A percentile compares a stretch with the other conserved stretches of the same genome.
These are phyloP conservation scores for Mus spretus DNA, from an alignment of 2,797 vertebrate genomes.

Conservation along the genomic window DNA sequence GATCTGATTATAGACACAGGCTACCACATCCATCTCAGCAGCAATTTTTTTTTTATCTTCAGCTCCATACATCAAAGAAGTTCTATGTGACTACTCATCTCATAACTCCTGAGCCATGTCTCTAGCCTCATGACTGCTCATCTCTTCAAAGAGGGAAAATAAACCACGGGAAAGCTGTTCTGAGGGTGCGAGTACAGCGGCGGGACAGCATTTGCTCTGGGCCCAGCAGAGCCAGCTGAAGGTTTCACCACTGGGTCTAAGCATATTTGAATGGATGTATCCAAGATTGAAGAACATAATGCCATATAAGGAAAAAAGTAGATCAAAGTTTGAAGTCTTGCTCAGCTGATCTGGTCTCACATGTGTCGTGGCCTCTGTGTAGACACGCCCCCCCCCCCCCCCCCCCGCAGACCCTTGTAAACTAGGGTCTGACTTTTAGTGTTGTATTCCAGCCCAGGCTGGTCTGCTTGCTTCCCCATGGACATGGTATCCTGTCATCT, in stretches of 20 bases:
- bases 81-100: neutral
- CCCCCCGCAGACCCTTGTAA: rapidly evolving
- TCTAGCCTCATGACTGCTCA: neutral
- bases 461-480: neutral
- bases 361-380: neutral
- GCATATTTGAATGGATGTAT: rapidly evolving
- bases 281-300: neutral
- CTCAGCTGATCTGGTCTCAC: neutral
- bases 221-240: neutral
- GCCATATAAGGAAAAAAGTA: neutral
- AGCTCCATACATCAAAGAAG: neutral
- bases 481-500: rapidly evolving
- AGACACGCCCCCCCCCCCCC: no score
- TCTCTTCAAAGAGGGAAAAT: neutral
- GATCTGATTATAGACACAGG: no score
- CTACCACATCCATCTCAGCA: neutral
- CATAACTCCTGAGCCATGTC: neutral
- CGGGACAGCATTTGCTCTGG: neutral
- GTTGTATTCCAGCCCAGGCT: neutral
- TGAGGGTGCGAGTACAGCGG: neutral
- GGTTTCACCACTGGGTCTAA: neutral
- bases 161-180: neutral
- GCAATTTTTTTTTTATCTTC: neutral
- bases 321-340: neutral
- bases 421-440: rapidly evolving